A percentile compares a stretch with the other conserved stretches of the same genome.
These are phyloP conservation scores for Drosophila eugracilis DNA, from an alignment of 1,140 invertebrate species.

Conservation along the genomic window DNA sequence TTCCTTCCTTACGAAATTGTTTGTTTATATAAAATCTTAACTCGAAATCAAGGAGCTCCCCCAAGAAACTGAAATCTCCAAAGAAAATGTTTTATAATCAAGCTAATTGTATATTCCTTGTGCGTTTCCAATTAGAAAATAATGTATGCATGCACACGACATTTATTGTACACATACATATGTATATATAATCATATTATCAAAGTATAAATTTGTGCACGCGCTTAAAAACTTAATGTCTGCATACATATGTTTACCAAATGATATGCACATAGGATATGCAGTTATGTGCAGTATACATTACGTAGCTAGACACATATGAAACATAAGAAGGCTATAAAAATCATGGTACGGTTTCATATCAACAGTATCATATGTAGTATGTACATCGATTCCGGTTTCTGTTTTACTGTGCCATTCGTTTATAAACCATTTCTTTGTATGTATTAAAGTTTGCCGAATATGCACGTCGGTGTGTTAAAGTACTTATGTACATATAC, in stretches of 20 bases:
- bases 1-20: too few relatives aligned
- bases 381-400: slow-evolving; percentile 43
- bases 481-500: not conserved
- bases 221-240: not conserved
- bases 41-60: not conserved
- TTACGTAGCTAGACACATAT: slow-evolving; percentile 3
- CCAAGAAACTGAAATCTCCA: not conserved
- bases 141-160: slow-evolving; percentile 8
- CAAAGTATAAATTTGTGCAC: not conserved
- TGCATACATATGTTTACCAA: slow-evolving; percentile 3
- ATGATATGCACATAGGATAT: not conserved
- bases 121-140: slow-evolving; percentile 2
- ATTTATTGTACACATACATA: not conserved
- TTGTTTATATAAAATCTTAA: not conserved
- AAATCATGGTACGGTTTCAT: slow-evolving; percentile 33
- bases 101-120: not conserved
- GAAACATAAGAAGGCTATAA: slow-evolving; percentile 17
- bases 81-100: not conserved
- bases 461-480: slow-evolving; percentile 4
- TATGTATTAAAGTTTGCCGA: slow-evolving; percentile 11
- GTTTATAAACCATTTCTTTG: slow-evolving; percentile 14
- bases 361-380: slow-evolving; percentile 37
- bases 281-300: slow-evolving; percentile 1
- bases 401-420: slow-evolving; percentile 60
- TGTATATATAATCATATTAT: not conserved